Evolutionary conservation across 2,888 invertebrate genomes (phyloP).

Genomic region (Drosophila incognita): DNA sequence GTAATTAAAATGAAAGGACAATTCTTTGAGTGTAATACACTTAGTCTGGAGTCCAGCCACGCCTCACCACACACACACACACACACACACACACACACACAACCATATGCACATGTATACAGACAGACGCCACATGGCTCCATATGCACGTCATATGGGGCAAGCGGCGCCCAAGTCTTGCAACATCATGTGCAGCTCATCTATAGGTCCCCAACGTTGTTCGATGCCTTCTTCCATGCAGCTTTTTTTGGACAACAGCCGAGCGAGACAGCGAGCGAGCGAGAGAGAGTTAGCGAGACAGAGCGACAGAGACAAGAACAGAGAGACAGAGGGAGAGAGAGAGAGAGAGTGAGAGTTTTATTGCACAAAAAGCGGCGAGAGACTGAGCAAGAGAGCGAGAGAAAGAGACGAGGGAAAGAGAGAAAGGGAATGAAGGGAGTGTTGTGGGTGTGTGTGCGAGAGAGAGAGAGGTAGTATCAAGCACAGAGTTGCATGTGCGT

Average conservation of each 20-base stretch:
- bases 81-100: constrained; percentile 1
- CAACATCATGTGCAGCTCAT: constrained; percentile 65
- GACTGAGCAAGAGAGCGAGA: background rate
- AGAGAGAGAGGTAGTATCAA: background rate
- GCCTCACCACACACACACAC: constrained; percentile 37
- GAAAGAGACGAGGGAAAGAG: background rate
- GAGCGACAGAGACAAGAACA: constrained; percentile 12
- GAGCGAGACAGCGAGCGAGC: constrained; percentile 25
- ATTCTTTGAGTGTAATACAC: constrained; percentile 12
- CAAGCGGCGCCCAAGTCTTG: constrained; percentile 52
- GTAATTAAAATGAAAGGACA: background rate
- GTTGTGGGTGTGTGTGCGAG: background rate
- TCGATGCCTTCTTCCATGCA: constrained; percentile 57
- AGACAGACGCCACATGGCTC: constrained; percentile 11
- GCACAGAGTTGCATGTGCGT: constrained; percentile 65
- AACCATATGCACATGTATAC: background rate
- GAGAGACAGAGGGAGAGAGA: background rate
- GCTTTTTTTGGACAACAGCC: constrained; percentile 57
- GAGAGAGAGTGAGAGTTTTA: constrained; percentile 3
- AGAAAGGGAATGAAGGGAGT: constrained; percentile 1
- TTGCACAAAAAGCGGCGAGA: constrained; percentile 5
- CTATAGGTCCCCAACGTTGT: constrained; percentile 58
- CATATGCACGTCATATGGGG: constrained; percentile 54
- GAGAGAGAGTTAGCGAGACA: background rate
- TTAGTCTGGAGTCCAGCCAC: constrained; percentile 52